phyloP scores from a whole-genome alignment of 2,888 invertebrate species.

The Orchestes rusci region DNA sequence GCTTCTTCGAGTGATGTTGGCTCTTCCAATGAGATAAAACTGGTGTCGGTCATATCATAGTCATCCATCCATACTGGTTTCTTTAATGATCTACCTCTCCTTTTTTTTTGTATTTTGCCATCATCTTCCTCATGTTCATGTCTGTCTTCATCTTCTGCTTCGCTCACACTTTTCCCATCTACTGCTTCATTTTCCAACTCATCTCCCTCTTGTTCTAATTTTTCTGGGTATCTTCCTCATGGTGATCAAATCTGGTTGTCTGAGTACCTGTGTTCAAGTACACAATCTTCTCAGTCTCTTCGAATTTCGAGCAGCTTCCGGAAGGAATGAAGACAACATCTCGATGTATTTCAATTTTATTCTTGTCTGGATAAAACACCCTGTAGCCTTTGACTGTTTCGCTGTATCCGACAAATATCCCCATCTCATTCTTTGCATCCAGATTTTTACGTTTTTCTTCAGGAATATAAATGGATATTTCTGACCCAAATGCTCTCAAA shows the following conservation, averaged over 20 bases:
- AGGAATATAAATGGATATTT: conserved; percentile 1
- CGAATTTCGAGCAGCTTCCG: not conserved
- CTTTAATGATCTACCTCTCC: conserved; percentile 4
- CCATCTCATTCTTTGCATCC: conserved; percentile 1
- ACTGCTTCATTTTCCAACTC: not conserved
- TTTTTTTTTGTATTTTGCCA: not conserved
- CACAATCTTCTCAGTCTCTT: not conserved
- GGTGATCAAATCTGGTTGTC: not conserved
- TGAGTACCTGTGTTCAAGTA: not conserved
- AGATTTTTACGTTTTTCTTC: not conserved
- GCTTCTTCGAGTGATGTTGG: conserved; percentile 3
- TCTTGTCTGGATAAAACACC: conserved; percentile 6
- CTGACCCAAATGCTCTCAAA: not conserved
- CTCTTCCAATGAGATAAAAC: conserved; percentile 4
- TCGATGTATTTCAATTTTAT: conserved; percentile 4
- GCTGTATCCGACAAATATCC: conserved; percentile 1
- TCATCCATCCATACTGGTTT: conserved; percentile 9
- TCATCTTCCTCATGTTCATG: not conserved
- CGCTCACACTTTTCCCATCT: not conserved
- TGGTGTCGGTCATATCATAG: conserved; percentile 4
- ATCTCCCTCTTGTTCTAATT: not conserved
- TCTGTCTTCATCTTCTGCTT: not conserved
- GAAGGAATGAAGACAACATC: not conserved
- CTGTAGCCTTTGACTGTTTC: conserved; percentile 1
- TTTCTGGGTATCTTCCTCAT: not conserved